Percentiles rank a stretch among this genome's conserved stretches.
phyloP scores from a whole-genome alignment of 2,113 vertebrate genomes.

The Mesembrinibis cayennensis region DNA sequence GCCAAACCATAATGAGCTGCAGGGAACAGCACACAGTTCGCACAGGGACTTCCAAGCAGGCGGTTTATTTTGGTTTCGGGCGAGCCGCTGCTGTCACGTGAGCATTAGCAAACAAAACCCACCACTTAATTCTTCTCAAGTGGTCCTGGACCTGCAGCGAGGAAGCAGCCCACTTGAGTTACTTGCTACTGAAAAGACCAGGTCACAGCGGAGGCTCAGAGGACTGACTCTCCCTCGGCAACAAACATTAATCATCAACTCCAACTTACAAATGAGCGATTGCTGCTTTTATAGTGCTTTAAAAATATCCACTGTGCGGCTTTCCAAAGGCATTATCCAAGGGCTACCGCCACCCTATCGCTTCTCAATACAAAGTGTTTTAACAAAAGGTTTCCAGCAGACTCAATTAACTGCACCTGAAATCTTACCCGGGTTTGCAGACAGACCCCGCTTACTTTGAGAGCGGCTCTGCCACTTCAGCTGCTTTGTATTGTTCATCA shows the following conservation, averaged over 20 bases:
- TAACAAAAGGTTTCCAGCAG: slow-evolving; percentile 33
- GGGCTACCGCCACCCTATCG: not conserved
- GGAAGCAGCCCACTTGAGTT: slow-evolving; percentile 1
- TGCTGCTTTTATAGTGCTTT: not conserved
- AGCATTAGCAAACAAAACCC: not conserved
- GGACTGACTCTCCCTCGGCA: not conserved
- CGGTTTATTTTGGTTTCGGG: not conserved
- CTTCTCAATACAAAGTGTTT: not conserved
- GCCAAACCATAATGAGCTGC: not conserved
- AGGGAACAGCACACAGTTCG: not conserved
- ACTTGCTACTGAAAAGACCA: not conserved
- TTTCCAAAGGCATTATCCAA: not conserved
- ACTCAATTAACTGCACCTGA: slow-evolving; percentile 42
- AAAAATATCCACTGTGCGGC: not conserved
- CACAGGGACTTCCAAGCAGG: not conserved
- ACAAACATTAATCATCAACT: not conserved
- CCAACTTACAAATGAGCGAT: not conserved
- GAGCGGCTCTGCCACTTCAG: slow-evolving; percentile 1
- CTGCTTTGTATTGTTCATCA: slow-evolving; percentile 17
- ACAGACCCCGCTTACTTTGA: not conserved
- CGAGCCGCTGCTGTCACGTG: not conserved
- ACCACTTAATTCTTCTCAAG: slow-evolving; percentile 7
- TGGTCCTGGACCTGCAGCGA: not conserved
- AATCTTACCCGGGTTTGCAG: slow-evolving; percentile 12
- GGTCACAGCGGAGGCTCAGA: not conserved